phyloP scores from a whole-genome alignment of 2,888 invertebrate genomes.

The Drosophila bunnanda region DNA sequence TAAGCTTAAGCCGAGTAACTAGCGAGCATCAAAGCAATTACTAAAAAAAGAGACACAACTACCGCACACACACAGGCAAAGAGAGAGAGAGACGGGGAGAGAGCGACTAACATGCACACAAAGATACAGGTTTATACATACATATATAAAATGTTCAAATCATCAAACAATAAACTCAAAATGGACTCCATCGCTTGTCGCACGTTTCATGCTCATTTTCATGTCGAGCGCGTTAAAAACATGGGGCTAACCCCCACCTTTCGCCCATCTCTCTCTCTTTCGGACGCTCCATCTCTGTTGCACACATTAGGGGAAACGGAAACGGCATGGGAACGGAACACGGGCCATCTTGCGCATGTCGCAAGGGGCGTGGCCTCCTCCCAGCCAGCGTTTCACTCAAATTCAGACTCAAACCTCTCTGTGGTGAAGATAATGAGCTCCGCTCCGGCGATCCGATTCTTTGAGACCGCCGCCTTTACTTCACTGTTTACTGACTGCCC shows the following conservation, averaged over 20 bases:
- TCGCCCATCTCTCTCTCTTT: constrained; percentile 14
- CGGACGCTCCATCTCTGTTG: constrained; percentile 18
- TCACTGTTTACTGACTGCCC: constrained; percentile 37
- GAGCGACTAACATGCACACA: constrained; percentile 47
- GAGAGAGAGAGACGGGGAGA: neutral
- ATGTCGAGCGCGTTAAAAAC: constrained; percentile 79
- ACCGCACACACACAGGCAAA: constrained; percentile 18
- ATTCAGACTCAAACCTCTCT: constrained; percentile 13
- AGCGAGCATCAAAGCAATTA: constrained; percentile 61
- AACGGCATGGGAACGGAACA: constrained; percentile 62
- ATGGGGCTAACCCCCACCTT: constrained; percentile 54
- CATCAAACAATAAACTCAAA: constrained; percentile 85
- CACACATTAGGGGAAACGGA: constrained; percentile 47
- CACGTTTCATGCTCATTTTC: constrained; percentile 83
- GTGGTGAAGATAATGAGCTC: constrained; percentile 70
- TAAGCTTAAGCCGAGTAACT: constrained; percentile 59
- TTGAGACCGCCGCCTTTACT: constrained; percentile 11
- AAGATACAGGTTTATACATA: constrained; percentile 24
- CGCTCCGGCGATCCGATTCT: constrained; percentile 29
- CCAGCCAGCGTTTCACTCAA: constrained; percentile 29
- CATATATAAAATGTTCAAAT: constrained; percentile 83
- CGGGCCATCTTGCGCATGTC: constrained; percentile 75
- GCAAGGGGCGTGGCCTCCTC: constrained; percentile 59
- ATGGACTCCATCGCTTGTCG: constrained; percentile 84
- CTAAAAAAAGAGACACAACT: constrained; percentile 61